These are phyloP conservation scores for Hypsibius dujardini DNA, from an alignment of 1,140 invertebrate species.

Conservation along the genomic window DNA sequence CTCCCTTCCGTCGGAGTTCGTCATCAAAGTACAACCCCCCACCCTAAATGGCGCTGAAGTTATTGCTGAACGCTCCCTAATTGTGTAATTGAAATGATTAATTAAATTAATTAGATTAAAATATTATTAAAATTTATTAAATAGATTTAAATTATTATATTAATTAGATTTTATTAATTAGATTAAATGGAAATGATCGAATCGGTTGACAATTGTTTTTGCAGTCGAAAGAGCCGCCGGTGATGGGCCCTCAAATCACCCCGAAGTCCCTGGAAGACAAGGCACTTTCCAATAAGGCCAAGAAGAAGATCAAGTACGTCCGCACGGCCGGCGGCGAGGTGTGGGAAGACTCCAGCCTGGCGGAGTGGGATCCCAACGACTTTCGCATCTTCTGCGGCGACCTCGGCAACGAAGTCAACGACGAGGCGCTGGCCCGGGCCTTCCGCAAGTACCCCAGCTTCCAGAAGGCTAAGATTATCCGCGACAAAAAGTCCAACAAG, in stretches of 20 bases:
- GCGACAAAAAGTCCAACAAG: slow-evolving; percentile 92
- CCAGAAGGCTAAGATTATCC: slow-evolving; percentile 76
- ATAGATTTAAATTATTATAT: too few species aligned
- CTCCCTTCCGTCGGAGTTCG: too few species aligned
- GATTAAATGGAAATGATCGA: too few species aligned
- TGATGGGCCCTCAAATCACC: slow-evolving; percentile 23
- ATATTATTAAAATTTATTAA: too few species aligned
- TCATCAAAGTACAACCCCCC: too few species aligned
- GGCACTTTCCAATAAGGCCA: slow-evolving; percentile 37
- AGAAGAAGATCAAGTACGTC: slow-evolving; percentile 57
- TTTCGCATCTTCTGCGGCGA: slow-evolving; percentile 97
- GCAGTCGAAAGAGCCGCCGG: slow-evolving; percentile 35
- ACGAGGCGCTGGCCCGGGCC: slow-evolving; percentile 76
- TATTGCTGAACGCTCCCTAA: too few species aligned
- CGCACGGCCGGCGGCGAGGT: slow-evolving; percentile 72
- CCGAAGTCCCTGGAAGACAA: slow-evolving; percentile 33
- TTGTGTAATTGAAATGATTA: too few species aligned
- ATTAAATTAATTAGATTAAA: too few species aligned
- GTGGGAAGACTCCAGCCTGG: slow-evolving; percentile 78
- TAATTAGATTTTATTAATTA: too few species aligned
- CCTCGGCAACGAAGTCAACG: slow-evolving; percentile 94
- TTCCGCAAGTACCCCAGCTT: slow-evolving; percentile 92
- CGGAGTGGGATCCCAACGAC: slow-evolving; percentile 89
- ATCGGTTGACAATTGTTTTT: slow-evolving; percentile 14
- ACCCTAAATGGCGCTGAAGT: too few species aligned